phyloP scores from a whole-genome alignment of 2,888 invertebrate species.

The Lordiphosa andalusiaca region DNA sequence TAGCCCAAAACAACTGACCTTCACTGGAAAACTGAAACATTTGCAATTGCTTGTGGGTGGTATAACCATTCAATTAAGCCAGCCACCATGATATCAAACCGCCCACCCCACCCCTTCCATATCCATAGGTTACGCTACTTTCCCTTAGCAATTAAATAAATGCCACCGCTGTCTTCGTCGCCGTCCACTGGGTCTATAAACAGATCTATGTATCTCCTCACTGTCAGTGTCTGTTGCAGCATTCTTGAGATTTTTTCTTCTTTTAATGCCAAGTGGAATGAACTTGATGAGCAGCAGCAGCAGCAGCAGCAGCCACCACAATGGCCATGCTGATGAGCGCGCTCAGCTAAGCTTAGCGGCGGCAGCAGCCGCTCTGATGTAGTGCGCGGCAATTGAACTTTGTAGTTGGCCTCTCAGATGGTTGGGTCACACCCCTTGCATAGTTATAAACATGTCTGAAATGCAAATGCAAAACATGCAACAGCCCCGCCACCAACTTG shows the following conservation, averaged over 20 bases:
- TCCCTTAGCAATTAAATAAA: slow-evolving; percentile 45
- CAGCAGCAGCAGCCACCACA: slow-evolving; percentile 51
- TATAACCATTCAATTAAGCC: slow-evolving; percentile 6
- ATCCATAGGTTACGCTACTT: slow-evolving; percentile 5
- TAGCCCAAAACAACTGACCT: slow-evolving; percentile 7
- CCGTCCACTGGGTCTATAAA: slow-evolving; percentile 49
- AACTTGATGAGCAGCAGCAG: slow-evolving; percentile 60
- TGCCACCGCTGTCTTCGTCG: slow-evolving; percentile 36
- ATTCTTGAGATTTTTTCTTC: slow-evolving; percentile 60
- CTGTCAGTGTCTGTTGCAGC: slow-evolving; percentile 63
- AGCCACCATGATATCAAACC: slow-evolving; percentile 3
- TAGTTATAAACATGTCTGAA: slow-evolving; percentile 48
- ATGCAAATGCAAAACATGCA: slow-evolving; percentile 57
- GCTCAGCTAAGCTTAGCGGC: slow-evolving; percentile 1
- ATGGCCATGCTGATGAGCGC: slow-evolving; percentile 47
- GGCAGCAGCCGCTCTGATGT: slow-evolving; percentile 16
- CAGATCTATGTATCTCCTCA: slow-evolving; percentile 51
- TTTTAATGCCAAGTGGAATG: slow-evolving; percentile 72
- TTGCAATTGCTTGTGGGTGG: slow-evolving; percentile 4
- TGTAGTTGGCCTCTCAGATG: slow-evolving; percentile 9
- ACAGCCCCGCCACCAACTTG: slow-evolving; percentile 43
- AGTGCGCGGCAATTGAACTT: slow-evolving; percentile 60
- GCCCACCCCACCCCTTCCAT: neutral
- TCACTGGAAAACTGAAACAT: neutral
- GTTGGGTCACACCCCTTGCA: slow-evolving; percentile 8